Conservation (phyloP, 2,113 vertebrate genomes). For the Cochlearius cochlearius region DNA sequence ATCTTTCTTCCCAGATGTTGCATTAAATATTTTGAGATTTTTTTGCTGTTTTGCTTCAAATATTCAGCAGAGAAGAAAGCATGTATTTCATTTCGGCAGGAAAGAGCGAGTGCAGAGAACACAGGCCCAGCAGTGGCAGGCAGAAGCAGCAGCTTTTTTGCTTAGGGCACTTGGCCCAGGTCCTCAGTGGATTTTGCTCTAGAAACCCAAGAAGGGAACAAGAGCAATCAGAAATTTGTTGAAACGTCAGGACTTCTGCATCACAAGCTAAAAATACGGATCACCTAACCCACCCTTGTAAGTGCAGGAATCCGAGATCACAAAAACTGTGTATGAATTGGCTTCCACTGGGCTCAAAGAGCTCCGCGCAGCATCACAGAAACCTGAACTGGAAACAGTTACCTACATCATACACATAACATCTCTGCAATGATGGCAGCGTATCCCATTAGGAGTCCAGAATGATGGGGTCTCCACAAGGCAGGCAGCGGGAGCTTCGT, state of each 20-base stretch:
- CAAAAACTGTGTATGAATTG: background rate
- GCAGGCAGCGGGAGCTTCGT: background rate
- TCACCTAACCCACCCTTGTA: rapidly evolving
- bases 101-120: background rate
- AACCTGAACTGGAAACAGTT: background rate
- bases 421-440: background rate
- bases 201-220: background rate
- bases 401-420: background rate
- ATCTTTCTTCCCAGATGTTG: background rate
- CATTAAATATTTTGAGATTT: background rate
- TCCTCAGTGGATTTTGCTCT: background rate
- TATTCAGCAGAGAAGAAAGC: background rate
- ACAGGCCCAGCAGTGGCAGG: background rate
- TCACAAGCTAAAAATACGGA: background rate
- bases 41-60: background rate
- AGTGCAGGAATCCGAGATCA: background rate
- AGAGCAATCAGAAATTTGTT: background rate
- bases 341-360: background rate
- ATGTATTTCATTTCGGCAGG: background rate
- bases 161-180: background rate
- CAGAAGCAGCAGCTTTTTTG: background rate
- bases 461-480: background rate
- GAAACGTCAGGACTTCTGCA: background rate
- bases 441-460: background rate
- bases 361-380: background rate